Evolutionary conservation across 2,113 vertebrate genomes (phyloP), one percentile per base, ranked within the genome.

Genomic region (Galeopterus variegatus): DNA sequence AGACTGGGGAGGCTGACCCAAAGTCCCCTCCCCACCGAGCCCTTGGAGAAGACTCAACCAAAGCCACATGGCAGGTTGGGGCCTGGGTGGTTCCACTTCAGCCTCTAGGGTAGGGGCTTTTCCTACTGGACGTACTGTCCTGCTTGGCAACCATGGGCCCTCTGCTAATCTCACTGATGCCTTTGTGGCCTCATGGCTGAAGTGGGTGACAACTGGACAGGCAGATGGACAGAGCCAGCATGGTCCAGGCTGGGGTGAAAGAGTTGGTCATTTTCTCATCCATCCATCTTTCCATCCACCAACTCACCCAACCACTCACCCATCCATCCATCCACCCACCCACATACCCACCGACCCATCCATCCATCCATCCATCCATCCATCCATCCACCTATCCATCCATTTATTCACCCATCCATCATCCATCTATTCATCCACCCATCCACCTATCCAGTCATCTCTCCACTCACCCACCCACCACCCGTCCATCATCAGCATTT

Each of bases 301-400:
- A 2, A 77, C 9, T 58, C 13, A 41, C 1, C 6, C 31, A 48
- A 3, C 12, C 9, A 41, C 11, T 9, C 60, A 89, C 9, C 58
- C 31, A 23, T 56, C 48, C 24, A 15, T 31, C 1, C 4, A 33
- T 17, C 31, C 6, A n/a, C 1, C 60, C 62, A 65, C 5, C 33
- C 65, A 67, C 0, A 1, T 1, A 69, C 2, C 8, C 8, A 36
- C 5, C 17, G 7, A 36, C 0, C 9, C 7, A 28, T 0, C 0
- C 24, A 50, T 9, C 19, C 3, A 18, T 48, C 41, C 23, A 15
- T 4, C 13, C 6, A 50, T 15, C 7, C 8, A 48, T 14, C 3
- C 6, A 45, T 8, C 41, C 72, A 23, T 4, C 11, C 23, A 54
- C 7, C 67, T 1, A 13, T 6, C 69, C 11, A 72, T 1, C 5